These are phyloP conservation scores for Apamea crenata DNA, from an alignment of 2,888 invertebrate species.

Conservation along the genomic window DNA sequence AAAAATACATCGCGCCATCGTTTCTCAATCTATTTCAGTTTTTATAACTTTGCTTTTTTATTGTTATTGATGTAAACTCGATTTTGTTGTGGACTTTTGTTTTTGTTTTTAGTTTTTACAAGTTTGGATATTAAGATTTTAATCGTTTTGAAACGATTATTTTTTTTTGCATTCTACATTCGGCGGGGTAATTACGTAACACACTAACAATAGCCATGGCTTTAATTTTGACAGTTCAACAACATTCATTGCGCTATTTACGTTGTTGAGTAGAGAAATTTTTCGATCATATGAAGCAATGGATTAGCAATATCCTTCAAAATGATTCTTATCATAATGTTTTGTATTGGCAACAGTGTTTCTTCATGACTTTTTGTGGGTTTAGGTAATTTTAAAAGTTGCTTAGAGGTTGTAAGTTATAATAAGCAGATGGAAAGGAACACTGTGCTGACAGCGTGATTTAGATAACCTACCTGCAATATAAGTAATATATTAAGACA, in stretches of 20 bases:
- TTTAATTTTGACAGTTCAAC: not conserved
- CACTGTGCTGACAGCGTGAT: not conserved
- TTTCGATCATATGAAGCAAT: too few species aligned
- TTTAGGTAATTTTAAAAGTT: not conserved
- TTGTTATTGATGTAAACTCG: conserved; percentile 59
- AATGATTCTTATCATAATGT: not conserved
- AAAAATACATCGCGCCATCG: conserved; percentile 63
- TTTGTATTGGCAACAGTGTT: not conserved
- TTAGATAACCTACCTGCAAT: not conserved
- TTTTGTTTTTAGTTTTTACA: not conserved
- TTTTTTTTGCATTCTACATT: not conserved
- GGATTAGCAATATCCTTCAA: too few species aligned
- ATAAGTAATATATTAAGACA: not conserved
- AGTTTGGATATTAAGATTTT: not conserved
- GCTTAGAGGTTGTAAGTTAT: not conserved
- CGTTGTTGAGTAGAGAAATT: too few species aligned
- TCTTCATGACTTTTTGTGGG: not conserved
- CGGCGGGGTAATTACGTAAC: not conserved
- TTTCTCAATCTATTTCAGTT: conserved; percentile 58
- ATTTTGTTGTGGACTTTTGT: conserved; percentile 32
- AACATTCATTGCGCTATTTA: not conserved
- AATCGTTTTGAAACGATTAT: not conserved
- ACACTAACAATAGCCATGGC: too few species aligned
- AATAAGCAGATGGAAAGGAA: not conserved
- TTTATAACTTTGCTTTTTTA: conserved; percentile 53